Evolutionary conservation across 1,140 invertebrate species (phyloP).

Genomic region (Nasonia giraulti): DNA sequence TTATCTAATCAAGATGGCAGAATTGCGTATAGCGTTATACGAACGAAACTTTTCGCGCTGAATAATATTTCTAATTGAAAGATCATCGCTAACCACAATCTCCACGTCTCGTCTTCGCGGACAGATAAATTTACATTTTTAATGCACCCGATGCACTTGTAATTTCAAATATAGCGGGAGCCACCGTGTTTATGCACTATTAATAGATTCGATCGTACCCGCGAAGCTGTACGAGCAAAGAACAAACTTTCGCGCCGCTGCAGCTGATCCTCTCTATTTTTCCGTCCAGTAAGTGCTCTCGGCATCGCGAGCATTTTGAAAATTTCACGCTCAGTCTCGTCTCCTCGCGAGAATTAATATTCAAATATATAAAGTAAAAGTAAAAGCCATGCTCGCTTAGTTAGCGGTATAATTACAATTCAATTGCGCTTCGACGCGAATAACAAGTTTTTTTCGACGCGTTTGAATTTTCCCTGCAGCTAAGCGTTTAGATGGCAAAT

Average conservation of each 20-base stretch:
- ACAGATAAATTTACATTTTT: not conserved
- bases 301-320: not conserved
- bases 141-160: not conserved
- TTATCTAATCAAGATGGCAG: too few species aligned
- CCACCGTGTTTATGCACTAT: too few species aligned
- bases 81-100: too few species aligned
- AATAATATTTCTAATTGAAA: too few species aligned
- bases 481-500: not conserved
- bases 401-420: not conserved
- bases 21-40: too few species aligned
- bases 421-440: not conserved
- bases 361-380: not conserved
- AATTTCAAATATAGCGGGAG: not conserved
- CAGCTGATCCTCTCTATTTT: not conserved
- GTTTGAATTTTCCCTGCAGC: too few species aligned
- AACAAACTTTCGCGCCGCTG: not conserved
- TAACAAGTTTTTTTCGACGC: not conserved
- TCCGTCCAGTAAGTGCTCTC: not conserved
- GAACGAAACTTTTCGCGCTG: too few species aligned
- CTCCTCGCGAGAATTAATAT: not conserved
- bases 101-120: too few species aligned
- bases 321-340: not conserved
- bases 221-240: too few species aligned
- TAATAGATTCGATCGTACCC: not conserved
- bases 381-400: not conserved